phyloP scores from a whole-genome alignment of 1,140 invertebrate species.

The Saccostrea echinata region DNA sequence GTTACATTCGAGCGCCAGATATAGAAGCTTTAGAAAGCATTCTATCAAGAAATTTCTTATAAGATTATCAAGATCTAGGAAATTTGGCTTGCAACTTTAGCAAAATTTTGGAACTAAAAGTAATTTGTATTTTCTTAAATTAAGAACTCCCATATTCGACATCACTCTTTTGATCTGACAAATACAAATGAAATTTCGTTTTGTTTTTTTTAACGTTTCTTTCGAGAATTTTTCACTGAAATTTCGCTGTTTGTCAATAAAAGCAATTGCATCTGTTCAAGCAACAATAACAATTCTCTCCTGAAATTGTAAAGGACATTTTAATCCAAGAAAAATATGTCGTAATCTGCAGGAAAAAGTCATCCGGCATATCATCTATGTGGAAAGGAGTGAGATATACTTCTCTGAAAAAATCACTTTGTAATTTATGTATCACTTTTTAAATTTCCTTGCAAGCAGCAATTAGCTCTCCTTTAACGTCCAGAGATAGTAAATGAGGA shows the following conservation, averaged over 20 bases:
- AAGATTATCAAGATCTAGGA: not conserved
- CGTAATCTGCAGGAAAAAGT: not conserved
- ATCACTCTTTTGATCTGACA: not conserved
- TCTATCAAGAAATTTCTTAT: not conserved
- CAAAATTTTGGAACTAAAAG: not conserved
- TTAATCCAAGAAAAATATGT: not conserved
- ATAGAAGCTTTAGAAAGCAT: not conserved
- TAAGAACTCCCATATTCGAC: not conserved
- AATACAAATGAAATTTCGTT: no score
- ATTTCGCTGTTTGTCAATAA: not conserved
- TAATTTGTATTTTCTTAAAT: not conserved
- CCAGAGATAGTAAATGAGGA: not conserved
- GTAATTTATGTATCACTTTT: not conserved
- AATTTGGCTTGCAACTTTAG: not conserved
- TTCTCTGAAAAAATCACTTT: not conserved
- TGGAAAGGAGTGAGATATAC: not conserved
- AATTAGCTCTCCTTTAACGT: not conserved
- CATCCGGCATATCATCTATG: not conserved
- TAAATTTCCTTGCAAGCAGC: not conserved
- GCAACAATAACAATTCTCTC: not conserved
- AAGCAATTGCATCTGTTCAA: not conserved
- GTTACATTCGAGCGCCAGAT: not conserved
- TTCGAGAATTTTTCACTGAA: no score
- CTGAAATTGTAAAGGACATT: not conserved
- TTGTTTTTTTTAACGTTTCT: no score